Base-by-base conservation (phyloP, 2,113 vertebrate genomes). In the Eptesicus fuscus region DNA sequence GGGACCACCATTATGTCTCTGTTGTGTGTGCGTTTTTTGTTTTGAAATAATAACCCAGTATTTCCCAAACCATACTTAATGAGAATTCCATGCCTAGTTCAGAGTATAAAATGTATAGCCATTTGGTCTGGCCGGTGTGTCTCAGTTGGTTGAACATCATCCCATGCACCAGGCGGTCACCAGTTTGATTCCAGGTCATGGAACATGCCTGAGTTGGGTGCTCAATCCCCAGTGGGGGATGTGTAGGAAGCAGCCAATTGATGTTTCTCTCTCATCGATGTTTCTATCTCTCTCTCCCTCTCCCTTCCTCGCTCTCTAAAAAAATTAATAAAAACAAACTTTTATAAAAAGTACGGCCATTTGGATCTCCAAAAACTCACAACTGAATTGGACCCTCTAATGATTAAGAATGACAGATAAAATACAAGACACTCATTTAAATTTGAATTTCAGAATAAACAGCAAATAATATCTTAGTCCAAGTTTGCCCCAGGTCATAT, bases 361-460 rank as follows among this genome's bases (percentile, higher is more conserved):
- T 77, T 67, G 37, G 37, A 7, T 3, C 12, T 32, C 22, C 28
- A 67, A 4, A 12, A 0, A 67, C 4, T 1, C 37, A 14, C 14
- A 10, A 73, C 20, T 73, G 32, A 90, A 77, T 16, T 35, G 16
- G 35, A 87, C 40, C 10, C 49, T 94, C 51, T 65, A 78, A 53
- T 84, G 51, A 4, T 78, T 91, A 78, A 77, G 23, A 12, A 28
- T 63, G 32, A 67, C 11, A 82, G 17, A 67, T 47, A 95, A 88
- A 89, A 95, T 40, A 44, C 0, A 90, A 77, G 35, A 67, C 16
- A 35, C 1, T 1, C 16, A 44, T 40, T 53, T 65, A 88, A 83
- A 88, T 95, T 18, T 82, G 16, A 71, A 88, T 90, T 93, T 88
- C 17, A 88, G 25, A 69, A 69, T 78, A 85, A 88, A 91, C 1